These are phyloP conservation scores for Propithecus perrieri DNA, from an alignment of 2,797 vertebrate species.

Conservation along the genomic window DNA sequence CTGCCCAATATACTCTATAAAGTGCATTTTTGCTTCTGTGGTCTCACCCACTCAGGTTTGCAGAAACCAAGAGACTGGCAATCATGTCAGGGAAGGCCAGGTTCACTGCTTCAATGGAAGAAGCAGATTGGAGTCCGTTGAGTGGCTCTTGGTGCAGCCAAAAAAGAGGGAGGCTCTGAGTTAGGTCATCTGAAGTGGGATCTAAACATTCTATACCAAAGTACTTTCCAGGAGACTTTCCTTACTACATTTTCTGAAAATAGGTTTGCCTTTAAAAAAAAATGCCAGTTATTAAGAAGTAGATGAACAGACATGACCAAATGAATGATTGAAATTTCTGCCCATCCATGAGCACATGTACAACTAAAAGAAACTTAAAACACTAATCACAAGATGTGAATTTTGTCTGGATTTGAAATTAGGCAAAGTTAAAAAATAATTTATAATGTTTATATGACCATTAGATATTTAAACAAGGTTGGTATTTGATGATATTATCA, in stretches of 20 bases:
- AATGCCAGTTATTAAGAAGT: too few species aligned
- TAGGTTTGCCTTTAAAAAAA: background rate
- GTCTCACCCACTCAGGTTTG: background rate
- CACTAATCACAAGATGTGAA: background rate
- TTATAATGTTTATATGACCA: background rate
- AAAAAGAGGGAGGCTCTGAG: conserved; percentile 87
- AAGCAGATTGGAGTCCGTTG: conserved; percentile 91
- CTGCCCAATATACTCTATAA: background rate
- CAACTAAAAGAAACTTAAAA: background rate
- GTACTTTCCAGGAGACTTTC: too few species aligned
- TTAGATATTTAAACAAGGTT: background rate
- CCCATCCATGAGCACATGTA: background rate
- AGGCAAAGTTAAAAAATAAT: background rate
- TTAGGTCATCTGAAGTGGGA: background rate
- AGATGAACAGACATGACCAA: background rate
- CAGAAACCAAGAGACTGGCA: conserved; percentile 6
- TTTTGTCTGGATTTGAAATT: background rate
- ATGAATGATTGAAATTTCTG: background rate
- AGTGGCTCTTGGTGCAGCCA: conserved; percentile 90
- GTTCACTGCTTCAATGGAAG: conserved; percentile 91
- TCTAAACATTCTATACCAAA: background rate
- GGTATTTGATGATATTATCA: background rate
- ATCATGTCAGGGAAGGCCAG: conserved; percentile 88
- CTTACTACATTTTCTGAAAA: too few species aligned
- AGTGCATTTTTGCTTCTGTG: background rate